Base-by-base conservation (phyloP, 2,888 invertebrate species). In the Eupithecia insigniata region DNA sequence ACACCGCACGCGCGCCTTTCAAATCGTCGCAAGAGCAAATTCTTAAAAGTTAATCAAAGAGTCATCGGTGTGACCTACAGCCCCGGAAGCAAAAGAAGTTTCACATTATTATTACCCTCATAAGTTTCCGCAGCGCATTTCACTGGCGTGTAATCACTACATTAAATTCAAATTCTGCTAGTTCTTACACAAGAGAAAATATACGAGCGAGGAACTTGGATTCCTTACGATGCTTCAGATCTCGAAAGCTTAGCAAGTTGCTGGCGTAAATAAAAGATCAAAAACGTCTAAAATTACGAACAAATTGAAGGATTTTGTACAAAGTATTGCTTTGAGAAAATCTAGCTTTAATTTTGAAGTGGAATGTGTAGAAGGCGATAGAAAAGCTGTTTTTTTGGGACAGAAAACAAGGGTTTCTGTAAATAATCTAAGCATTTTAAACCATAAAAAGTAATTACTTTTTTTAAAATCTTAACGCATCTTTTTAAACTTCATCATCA, bases 91-190 rank as follows among this genome's bases (percentile, higher is more conserved):
- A 81, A 78, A 82, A 83, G 81, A 80, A 80, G 79, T 80, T 79
- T 80, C 81, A 84, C 84, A 84, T 84, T 30, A 76, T 77, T 84
- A 83, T 83, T 79, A 83, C 80, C 80, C 71, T 79, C 78, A 85
- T 82, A 83, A 84, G 84, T 85, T 82, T 76, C 58, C 46, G 76
- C 78, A 79, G 80, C 79, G 80, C 74, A 80, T 79, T 83, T 80
- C 83, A 82, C 71, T 72, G 71, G 72, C 73, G 64, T 74, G 71
- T 76, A 76, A 76, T 74, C 74, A 71, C 77, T 79, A 72, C 73
- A 78, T 79, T 79, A 78, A 67, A 77, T 72, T 76, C 67, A 71
- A 79, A 79, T 77, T 74, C 61, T 43, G 26, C 61, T 69, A 66
- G 61, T 67, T 61, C 61, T 36, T 60, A 67, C 58, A 66, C 58